Evolutionary conservation across 2,113 vertebrate species (phyloP).

Genomic region (Sakesphorus luctuosus): DNA sequence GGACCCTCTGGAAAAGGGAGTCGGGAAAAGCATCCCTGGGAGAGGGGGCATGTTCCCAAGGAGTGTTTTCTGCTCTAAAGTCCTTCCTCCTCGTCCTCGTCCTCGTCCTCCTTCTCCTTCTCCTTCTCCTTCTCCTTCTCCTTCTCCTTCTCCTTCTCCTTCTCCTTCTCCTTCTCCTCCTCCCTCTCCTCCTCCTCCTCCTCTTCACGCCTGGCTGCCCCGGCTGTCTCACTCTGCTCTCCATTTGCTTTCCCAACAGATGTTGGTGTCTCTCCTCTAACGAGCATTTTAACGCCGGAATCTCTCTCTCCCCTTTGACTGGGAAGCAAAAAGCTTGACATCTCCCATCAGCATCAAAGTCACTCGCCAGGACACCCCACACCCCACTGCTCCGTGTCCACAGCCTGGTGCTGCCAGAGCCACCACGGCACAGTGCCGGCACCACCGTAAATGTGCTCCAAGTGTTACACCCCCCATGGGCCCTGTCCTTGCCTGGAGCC

Average conservation of each 20-base stretch:
- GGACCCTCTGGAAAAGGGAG: background rate
- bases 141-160: too few species aligned
- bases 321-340: conserved; percentile 28
- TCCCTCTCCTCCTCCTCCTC: background rate
- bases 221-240: background rate
- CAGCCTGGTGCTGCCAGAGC: rapidly evolving
- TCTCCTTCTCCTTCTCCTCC: background rate
- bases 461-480: rapidly evolving
- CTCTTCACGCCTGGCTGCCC: background rate
- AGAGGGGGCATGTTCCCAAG: background rate
- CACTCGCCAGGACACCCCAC: rapidly evolving
- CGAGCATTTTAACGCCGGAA: background rate
- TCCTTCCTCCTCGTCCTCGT: background rate
- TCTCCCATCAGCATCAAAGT: conserved; percentile 13
- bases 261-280: conserved; percentile 53
- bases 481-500: background rate
- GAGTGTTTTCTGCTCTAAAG: background rate
- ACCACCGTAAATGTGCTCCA: rapidly evolving
- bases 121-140: too few species aligned
- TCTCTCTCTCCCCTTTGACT: background rate
- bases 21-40: background rate
- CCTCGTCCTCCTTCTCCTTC: too few species aligned
- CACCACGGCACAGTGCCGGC: rapidly evolving
- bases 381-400: rapidly evolving
- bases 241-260: conserved; percentile 53